A percentile compares a stretch with the other conserved stretches of the same genome.
Evolutionary conservation across 2,797 vertebrate genomes (phyloP).

Genomic region (Enteromius thamalakanensis): DNA sequence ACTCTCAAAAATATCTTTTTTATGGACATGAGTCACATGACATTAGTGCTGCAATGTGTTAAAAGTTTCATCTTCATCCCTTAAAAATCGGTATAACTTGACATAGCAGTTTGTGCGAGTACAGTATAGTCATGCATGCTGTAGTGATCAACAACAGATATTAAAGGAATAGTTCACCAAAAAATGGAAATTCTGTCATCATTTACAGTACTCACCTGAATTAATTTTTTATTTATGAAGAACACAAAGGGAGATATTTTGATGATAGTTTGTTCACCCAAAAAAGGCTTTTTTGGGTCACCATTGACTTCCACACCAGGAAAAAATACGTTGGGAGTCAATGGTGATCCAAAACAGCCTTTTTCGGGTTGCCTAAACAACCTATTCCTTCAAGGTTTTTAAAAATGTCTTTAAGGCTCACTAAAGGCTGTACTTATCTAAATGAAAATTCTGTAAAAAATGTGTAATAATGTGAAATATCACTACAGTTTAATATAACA

Average conservation of each 20-base stretch:
- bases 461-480: neutral
- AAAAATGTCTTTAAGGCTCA: neutral
- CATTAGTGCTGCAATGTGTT: constrained; percentile 4
- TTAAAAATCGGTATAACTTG: neutral
- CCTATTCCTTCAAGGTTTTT: neutral
- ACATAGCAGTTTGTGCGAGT: neutral
- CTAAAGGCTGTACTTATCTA: neutral
- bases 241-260: no score
- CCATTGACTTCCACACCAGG: no score
- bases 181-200: no score
- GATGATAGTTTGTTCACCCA: no score
- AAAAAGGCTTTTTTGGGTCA: no score
- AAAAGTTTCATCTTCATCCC: neutral
- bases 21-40: neutral
- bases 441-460: neutral
- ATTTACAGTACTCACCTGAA: no score
- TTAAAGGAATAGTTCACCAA: neutral
- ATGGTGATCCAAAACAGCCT: no score
- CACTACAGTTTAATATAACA: neutral
- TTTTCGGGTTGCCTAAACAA: no score
- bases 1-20: constrained; percentile 17
- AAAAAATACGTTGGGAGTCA: no score
- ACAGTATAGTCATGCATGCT: neutral
- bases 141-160: neutral
- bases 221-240: no score